Base-by-base conservation (phyloP, 1,140 invertebrate genomes). In the Mesaphorura yosii region DNA sequence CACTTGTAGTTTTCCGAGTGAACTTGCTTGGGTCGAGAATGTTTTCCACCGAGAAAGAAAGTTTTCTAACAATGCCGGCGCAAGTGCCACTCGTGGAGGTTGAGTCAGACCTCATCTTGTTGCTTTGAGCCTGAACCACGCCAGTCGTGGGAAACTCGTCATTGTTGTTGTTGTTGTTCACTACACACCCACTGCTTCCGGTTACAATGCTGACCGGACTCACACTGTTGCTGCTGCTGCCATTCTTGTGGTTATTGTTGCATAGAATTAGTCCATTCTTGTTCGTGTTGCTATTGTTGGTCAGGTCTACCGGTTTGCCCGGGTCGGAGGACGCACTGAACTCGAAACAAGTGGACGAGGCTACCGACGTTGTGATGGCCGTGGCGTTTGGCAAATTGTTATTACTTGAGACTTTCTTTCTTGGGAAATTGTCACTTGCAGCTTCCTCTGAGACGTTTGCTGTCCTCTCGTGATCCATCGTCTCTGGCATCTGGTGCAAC, bases 11-110 rank as follows among this genome's bases (percentile, higher is more conserved):
- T 66, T 73, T 70, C 3, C 86, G 86, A 7, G 84, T 89, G 66
- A 91, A 90, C 68, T 90, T 90, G 55, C 81, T 88, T 0, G 87
- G 87, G 67, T 90, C 86, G 28, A 92, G 70, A 51, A 92, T 91
- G 67, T 92, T 90, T 69, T 91, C 87, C 4, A 92, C 87, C 3
- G 86, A 89, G 69, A 91, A 92, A 0, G 84, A 82, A 45, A 88
- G 70, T 41, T 78, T 64, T 74, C 57, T 56, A 70, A 69, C 52
- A 60, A 66, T 14, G 19, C 10, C 25, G 1, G 27, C 42, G 41
- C 48, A 20, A 28, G 34, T 37, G 45, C 48, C 39, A 53, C 14
- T 41, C 12, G 26, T 17, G 14, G 15, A 44, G 10, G 27, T 3
- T 17, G 4, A 23, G 12, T n/a, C 37, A 17, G 6, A 29, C 3